A percentile compares a stretch with the other conserved stretches of the same genome.
Conservation (phyloP, 2,888 invertebrate genomes). For the Biston stratarius region DNA sequence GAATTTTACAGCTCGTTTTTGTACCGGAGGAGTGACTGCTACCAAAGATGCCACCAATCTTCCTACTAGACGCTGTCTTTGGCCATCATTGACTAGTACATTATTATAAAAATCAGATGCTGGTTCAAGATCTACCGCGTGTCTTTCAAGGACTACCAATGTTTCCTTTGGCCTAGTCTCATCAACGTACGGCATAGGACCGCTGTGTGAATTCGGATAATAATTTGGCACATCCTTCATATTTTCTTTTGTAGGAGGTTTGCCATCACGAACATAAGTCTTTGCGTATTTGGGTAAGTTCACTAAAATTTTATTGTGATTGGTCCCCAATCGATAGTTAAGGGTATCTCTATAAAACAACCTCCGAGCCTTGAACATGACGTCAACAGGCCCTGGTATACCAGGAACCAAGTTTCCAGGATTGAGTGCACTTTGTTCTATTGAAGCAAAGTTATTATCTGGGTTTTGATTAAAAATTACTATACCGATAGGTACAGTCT, state of each 20-base stretch:
- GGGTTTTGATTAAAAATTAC: constrained; percentile 61
- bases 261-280: constrained; percentile 77
- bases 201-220: constrained; percentile 96
- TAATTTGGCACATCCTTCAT: constrained; percentile 96
- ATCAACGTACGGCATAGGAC: constrained; percentile 89
- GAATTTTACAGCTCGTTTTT: constrained; percentile 57
- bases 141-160: constrained; percentile 28
- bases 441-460: constrained; percentile 63
- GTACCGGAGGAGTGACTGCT: constrained; percentile 36
- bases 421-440: constrained; percentile 64
- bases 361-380: constrained; percentile 61
- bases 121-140: constrained; percentile 75
- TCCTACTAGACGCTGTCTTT: constrained; percentile 40
- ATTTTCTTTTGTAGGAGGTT: constrained; percentile 90
- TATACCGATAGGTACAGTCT: constrained; percentile 62
- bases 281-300: constrained; percentile 64
- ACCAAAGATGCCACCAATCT: constrained; percentile 21
- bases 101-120: constrained; percentile 90
- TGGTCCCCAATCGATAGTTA: constrained; percentile 66
- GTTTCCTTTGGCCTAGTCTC: constrained; percentile 53
- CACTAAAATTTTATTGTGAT: constrained; percentile 64
- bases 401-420: constrained; percentile 74
- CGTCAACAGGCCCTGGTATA: constrained; percentile 68
- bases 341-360: constrained; percentile 66
- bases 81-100: constrained; percentile 70